Conservation (phyloP, 2,888 invertebrate genomes). For the Drosophila nr. fundita region DNA sequence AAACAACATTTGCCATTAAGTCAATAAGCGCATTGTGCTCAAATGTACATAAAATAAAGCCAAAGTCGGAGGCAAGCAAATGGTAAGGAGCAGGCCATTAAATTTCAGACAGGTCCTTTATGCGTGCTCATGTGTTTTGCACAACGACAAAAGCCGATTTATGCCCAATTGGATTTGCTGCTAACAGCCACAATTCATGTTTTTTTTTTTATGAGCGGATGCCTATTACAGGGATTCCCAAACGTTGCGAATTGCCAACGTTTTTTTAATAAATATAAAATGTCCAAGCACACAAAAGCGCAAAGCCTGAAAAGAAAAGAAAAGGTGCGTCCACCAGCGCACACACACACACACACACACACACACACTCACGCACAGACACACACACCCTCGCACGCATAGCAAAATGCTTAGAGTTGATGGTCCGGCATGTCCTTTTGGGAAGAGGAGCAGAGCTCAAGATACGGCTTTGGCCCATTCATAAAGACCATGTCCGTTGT, state of each 20-base stretch:
- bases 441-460: slow-evolving; percentile 4
- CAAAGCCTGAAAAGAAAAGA: slow-evolving; percentile 36
- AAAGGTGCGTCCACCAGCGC: slow-evolving; percentile 61
- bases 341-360: slow-evolving; percentile 18
- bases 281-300: slow-evolving; percentile 49
- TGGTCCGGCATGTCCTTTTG: slow-evolving; percentile 49
- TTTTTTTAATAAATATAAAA: slow-evolving; percentile 79
- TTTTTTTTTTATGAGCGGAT: slow-evolving; percentile 74
- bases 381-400: not conserved
- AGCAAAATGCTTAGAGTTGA: slow-evolving; percentile 60
- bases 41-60: slow-evolving; percentile 79
- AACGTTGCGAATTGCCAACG: slow-evolving; percentile 50
- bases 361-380: not conserved
- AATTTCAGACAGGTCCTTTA: slow-evolving; percentile 38
- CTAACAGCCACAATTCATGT: slow-evolving; percentile 80
- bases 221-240: slow-evolving; percentile 65
- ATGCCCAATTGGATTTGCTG: slow-evolving; percentile 80
- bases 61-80: slow-evolving; percentile 15
- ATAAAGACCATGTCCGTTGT: slow-evolving; percentile 50
- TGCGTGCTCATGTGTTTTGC: slow-evolving; percentile 59
- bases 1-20: slow-evolving; percentile 77
- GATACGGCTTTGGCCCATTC: slow-evolving; percentile 42
- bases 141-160: slow-evolving; percentile 75
- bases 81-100: slow-evolving; percentile 37
- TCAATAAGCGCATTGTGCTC: slow-evolving; percentile 80